Conservation (phyloP, 2,797 vertebrate genomes). For the Galaxias olidus region DNA sequence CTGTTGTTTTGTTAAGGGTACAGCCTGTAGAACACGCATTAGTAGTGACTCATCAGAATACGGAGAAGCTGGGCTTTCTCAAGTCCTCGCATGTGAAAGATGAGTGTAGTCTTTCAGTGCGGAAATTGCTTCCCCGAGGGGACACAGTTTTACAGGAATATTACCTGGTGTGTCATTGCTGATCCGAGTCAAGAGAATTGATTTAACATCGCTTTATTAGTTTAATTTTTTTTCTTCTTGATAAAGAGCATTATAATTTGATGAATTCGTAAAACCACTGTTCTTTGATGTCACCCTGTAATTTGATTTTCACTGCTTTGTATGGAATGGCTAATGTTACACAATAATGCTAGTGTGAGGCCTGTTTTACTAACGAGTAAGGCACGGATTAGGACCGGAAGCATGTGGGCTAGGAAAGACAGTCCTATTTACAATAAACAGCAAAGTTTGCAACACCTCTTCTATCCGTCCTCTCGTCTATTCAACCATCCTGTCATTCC, state of each 20-base stretch:
- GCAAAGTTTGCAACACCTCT: no score
- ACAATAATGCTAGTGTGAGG: background rate
- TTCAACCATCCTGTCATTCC: no score
- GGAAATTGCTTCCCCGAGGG: slow-evolving; percentile 44
- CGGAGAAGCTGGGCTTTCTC: slow-evolving; percentile 36
- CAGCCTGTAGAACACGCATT: slow-evolving; percentile 4
- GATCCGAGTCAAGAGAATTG: slow-evolving; percentile 34
- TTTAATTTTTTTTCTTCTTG: no score
- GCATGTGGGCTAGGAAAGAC: no score
- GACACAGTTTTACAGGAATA: slow-evolving; percentile 19
- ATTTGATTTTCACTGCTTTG: slow-evolving; percentile 16
- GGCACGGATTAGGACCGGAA: no score
- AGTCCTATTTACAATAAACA: no score
- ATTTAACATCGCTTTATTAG: slow-evolving; percentile 14
- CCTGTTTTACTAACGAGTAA: background rate
- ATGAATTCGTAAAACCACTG: slow-evolving; percentile 36
- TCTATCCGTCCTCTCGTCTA: no score
- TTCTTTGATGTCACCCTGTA: slow-evolving; percentile 10
- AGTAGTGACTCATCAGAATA: slow-evolving; percentile 39
- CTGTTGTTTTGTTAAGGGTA: slow-evolving; percentile 25
- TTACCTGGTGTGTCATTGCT: slow-evolving; percentile 17
- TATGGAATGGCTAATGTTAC: slow-evolving; percentile 15
- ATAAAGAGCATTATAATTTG: slow-evolving; percentile 22
- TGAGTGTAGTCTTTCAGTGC: slow-evolving; percentile 37
- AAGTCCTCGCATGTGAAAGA: slow-evolving; percentile 46